Conservation (phyloP, 2,797 vertebrate genomes). For the Chaetophractus vellerosus region DNA sequence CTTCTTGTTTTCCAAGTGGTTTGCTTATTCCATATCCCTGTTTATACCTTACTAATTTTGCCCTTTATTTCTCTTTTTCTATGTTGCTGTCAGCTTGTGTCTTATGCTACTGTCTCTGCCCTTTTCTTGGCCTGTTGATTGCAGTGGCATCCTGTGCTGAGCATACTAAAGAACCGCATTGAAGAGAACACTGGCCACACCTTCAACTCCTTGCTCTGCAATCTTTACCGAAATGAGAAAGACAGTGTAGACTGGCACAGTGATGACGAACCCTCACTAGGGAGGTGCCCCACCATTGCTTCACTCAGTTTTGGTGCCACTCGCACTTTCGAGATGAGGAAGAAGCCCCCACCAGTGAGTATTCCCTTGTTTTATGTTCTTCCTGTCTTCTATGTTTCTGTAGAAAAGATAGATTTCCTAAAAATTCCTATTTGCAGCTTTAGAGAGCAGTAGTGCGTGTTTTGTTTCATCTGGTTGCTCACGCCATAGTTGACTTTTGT, state of each 20-base stretch:
- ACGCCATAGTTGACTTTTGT: not conserved
- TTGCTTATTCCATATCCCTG: not conserved
- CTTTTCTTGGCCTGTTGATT: not conserved
- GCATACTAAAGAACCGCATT: slow-evolving; percentile 89
- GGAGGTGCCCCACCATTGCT: slow-evolving; percentile 93
- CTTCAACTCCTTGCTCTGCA: slow-evolving; percentile 98
- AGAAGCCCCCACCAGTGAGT: slow-evolving; percentile 94
- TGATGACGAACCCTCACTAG: slow-evolving; percentile 94
- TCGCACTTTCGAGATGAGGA: slow-evolving; percentile 95
- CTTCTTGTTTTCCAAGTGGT: not conserved
- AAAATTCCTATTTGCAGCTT: not conserved
- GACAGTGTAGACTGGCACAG: slow-evolving; percentile 99
- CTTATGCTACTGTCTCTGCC: not conserved
- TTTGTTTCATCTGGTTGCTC: slow-evolving; percentile 2
- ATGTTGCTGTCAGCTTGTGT: not conserved
- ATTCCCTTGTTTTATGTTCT: not conserved
- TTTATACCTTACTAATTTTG: not conserved
- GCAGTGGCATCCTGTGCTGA: slow-evolving; percentile 95
- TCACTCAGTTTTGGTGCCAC: slow-evolving; percentile 97
- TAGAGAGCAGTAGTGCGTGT: not conserved
- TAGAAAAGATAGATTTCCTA: not conserved
- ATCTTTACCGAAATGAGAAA: slow-evolving; percentile 95
- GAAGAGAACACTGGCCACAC: slow-evolving; percentile 89
- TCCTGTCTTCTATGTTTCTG: not conserved
- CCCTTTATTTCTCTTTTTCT: not conserved